Evolutionary conservation across 2,797 vertebrate species (phyloP), one percentile per base, ranked within the genome.

Genomic region (Xenopus petersii): DNA sequence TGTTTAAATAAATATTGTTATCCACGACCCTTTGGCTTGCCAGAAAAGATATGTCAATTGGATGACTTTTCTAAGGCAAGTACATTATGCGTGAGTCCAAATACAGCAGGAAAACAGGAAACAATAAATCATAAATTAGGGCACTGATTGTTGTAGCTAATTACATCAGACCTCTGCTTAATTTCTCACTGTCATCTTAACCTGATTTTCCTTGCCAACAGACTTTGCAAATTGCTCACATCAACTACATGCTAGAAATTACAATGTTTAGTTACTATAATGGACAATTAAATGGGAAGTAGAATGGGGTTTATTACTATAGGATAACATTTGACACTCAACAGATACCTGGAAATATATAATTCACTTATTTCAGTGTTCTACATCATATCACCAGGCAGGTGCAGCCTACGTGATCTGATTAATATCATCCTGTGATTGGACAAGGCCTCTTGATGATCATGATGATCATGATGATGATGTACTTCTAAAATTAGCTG

Each of bases 1-100:
- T 90, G 87, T 92, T 94, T 93, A 93, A 94, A 93, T 92, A 94
- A 95, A 95, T 94, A 93, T 89, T 92, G 91, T 93, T 92, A 93
- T 90, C 87, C 84, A 83, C 91, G 92, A 92, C 92, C 92, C 86
- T 82, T 86, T 80, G 82, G 86, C 89, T 89, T 87, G 83, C 85
- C 83, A 87, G 84, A 81, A 83, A 88, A 89, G 92, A 95, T 94
- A 94, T 93, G 91, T 83, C 87, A 86, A 86, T 84, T 89, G 83
- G 88, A 91, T 90, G 90, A 90, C 91, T 90, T 89, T 86, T 87
- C 86, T 72, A 87, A 88, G 89, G 87, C 75, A 77, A 85, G 90
- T 93, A 93, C 91, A 93, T 91, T 93, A 93, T 87, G 82, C 87
- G 86, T 82, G 85, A 88, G 85, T 82, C 81, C 74, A 88, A 89